Evolutionary conservation across 2,113 vertebrate genomes (phyloP), one percentile per base, ranked within the genome.

Genomic region (Scartelaos histophorus): DNA sequence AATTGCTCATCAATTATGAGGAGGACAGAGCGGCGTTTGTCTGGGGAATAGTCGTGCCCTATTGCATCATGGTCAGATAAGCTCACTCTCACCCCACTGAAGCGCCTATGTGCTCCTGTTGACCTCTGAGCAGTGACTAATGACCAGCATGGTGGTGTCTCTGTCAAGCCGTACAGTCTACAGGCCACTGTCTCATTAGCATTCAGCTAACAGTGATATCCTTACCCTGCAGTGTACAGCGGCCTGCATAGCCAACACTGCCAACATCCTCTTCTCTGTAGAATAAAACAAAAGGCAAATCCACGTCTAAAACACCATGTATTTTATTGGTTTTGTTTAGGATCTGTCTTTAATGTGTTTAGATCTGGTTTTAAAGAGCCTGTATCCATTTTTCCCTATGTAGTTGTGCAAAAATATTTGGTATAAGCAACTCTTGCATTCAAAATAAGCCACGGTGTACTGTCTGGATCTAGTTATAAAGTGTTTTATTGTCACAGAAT

Each of bases 1-100:
- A 91, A 92, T 92, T 90, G 83, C 89, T 84, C 89, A 91, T 92
- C 88, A 89, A 82, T 91, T 90, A 91, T 80, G 74, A 78, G 83
- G 80, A 83, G 78, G 84, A 80, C 69, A 76, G 67, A 21, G 80
- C 74, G 71, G 75, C 34, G 3, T 74, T 83, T 79, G 72, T 73
- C 70, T 66, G 46, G 75, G 71, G 81, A 88, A 81, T 67, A 75
- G 78, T 75, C 65, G 71, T 82, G 85, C 77, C 81, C 84, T 87
- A 76, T 79, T 83, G 68, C 82, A 60, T 82, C 75, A 75, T 19
- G 71, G 84, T 70, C 78, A 19, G 15, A 75, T 88, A 78, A 82
- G 58, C 69, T 67, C 53, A 56, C 69, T 67, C 53, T 51, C 67
- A 66, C 67, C 47, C 71, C 75, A 45, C 34, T 17, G 6, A 60